phyloP scores from a whole-genome alignment of 2,797 vertebrate genomes.

The Microhierax caerulescens region DNA sequence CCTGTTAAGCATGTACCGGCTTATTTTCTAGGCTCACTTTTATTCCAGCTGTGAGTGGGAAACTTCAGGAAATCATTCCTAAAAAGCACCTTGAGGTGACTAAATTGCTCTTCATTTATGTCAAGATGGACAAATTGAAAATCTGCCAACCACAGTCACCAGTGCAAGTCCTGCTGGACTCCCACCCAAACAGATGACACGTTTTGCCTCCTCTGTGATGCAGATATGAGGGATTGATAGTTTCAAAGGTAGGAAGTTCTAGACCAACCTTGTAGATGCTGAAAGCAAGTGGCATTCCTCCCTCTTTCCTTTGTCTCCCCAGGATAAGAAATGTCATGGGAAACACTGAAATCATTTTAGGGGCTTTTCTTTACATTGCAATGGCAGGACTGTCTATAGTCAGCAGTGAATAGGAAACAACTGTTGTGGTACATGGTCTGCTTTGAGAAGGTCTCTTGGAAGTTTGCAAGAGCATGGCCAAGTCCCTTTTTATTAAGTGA shows the following conservation, averaged over 20 bases:
- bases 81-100: conserved; percentile 57
- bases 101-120: conserved; percentile 62
- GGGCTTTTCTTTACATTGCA: not conserved
- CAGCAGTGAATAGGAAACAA: not conserved
- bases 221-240: conserved; percentile 52
- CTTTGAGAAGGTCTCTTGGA: not conserved
- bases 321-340: not conserved
- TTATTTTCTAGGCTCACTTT: conserved; percentile 71
- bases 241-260: conserved; percentile 62
- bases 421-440: not conserved
- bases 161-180: conserved; percentile 58
- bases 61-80: conserved; percentile 63
- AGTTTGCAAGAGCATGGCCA: not conserved
- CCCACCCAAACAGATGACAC: conserved; percentile 52
- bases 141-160: conserved; percentile 49
- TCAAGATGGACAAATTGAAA: conserved; percentile 64
- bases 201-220: conserved; percentile 52
- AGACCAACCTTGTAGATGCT: conserved; percentile 38
- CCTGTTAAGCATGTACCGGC: conserved; percentile 54
- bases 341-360: not conserved
- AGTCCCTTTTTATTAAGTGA: not conserved
- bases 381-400: not conserved
- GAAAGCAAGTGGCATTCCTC: conserved; percentile 14
- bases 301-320: not conserved
- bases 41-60: conserved; percentile 55